These are phyloP conservation scores for Pristionchus maxplancki DNA, from an alignment of 2,888 invertebrate species.

Conservation along the genomic window DNA sequence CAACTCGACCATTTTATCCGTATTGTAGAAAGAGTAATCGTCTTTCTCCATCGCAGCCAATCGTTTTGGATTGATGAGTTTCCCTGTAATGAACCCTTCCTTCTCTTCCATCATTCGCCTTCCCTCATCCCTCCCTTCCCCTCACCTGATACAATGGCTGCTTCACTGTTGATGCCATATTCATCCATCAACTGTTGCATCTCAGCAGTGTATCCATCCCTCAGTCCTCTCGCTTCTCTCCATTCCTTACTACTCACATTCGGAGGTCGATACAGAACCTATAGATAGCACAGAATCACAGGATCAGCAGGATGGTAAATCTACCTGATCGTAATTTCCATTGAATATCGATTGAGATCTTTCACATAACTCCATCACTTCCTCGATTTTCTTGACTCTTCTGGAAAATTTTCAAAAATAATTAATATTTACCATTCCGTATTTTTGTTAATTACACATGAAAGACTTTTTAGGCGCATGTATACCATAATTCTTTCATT, in stretches of 20 bases:
- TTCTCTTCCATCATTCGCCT: not conserved
- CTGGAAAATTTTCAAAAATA: too few species aligned
- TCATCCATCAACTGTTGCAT: constrained; percentile 70
- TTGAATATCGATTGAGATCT: constrained; percentile 57
- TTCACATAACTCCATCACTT: constrained; percentile 62
- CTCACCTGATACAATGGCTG: constrained; percentile 65
- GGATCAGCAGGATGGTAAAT: too few species aligned
- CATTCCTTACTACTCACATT: not conserved
- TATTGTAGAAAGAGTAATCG: constrained; percentile 74
- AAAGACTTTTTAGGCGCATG: too few species aligned
- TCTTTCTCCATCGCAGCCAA: constrained; percentile 70
- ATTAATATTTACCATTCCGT: too few species aligned
- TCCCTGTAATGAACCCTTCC: constrained; percentile 6
- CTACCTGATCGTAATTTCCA: constrained; percentile 57
- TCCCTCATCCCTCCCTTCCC: not conserved
- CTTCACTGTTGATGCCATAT: constrained; percentile 72
- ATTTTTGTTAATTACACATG: too few species aligned
- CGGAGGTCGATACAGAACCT: constrained; percentile 12
- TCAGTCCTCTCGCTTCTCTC: constrained; percentile 44
- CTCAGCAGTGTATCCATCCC: constrained; percentile 61
- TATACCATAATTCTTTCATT: too few species aligned
- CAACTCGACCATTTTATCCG: constrained; percentile 72
- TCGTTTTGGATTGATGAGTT: constrained; percentile 55
- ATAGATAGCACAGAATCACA: not conserved
- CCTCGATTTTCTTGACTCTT: constrained; percentile 65